Evolutionary conservation across 2,113 vertebrate genomes (phyloP).

Genomic region (Trachemys scripta): DNA sequence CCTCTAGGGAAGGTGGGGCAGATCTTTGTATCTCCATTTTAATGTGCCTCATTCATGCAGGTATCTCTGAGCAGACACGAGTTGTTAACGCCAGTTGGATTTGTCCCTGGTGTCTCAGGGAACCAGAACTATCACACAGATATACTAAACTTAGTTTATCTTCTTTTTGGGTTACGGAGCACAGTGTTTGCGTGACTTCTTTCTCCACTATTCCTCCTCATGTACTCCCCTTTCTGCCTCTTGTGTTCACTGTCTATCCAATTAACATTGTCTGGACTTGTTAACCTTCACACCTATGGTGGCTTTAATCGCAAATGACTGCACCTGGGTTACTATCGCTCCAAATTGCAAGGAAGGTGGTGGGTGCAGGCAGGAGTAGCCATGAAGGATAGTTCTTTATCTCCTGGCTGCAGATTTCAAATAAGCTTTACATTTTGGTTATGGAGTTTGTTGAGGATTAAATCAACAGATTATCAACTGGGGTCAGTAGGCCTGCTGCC

Average conservation of each 20-base stretch:
- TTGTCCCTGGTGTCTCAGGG: background rate
- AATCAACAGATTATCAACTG: background rate
- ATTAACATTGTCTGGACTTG: background rate
- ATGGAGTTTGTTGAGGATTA: background rate
- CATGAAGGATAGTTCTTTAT: background rate
- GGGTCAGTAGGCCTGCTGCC: background rate
- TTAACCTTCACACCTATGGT: background rate
- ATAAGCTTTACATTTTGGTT: background rate
- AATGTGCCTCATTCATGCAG: background rate
- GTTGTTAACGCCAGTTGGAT: background rate
- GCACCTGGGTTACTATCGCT: background rate
- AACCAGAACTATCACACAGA: background rate
- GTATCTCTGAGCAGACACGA: background rate
- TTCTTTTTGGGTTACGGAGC: background rate
- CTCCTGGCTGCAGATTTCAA: background rate
- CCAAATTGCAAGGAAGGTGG: background rate
- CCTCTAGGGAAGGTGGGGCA: background rate
- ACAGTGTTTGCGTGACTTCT: background rate
- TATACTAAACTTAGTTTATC: background rate
- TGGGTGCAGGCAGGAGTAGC: background rate
- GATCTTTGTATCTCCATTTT: background rate
- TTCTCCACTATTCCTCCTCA: background rate
- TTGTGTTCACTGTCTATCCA: background rate
- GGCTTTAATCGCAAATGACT: background rate
- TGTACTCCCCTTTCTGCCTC: background rate